A percentile compares a stretch with the other conserved stretches of the same genome.
These are phyloP conservation scores for Metopolophium dirhodum DNA, from an alignment of 1,140 invertebrate species.

Conservation along the genomic window DNA sequence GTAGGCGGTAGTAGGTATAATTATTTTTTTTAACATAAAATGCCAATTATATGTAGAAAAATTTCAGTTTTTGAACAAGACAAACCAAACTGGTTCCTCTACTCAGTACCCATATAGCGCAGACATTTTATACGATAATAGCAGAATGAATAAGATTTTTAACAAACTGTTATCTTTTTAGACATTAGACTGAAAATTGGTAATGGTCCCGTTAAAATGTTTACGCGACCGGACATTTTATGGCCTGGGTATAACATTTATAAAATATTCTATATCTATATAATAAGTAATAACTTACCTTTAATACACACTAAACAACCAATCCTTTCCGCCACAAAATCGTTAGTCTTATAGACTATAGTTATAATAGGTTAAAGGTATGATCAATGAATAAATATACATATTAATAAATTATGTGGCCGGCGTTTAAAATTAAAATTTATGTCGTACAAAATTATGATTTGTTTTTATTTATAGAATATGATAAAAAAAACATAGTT, in stretches of 20 bases:
- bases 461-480: slow-evolving; percentile 4
- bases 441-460: not conserved
- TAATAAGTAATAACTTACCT: not conserved
- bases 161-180: not conserved
- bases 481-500: not conserved
- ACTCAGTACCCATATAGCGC: too few species aligned
- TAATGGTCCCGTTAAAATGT: not conserved
- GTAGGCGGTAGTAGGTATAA: too few species aligned
- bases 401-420: too few species aligned
- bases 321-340: not conserved
- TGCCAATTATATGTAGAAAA: too few species aligned
- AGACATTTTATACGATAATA: not conserved
- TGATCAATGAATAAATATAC: not conserved
- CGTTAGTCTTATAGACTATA: not conserved
- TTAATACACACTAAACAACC: not conserved
- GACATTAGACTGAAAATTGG: not conserved
- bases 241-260: not conserved
- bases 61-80: too few species aligned
- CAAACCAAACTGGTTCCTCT: too few species aligned
- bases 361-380: not conserved
- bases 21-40: too few species aligned
- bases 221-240: not conserved
- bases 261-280: not conserved
- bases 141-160: not conserved
- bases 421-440: not conserved